Evolutionary conservation across 2,113 vertebrate species (phyloP), one percentile per base, ranked within the genome.

Genomic region (Elaphurus davidianus): DNA sequence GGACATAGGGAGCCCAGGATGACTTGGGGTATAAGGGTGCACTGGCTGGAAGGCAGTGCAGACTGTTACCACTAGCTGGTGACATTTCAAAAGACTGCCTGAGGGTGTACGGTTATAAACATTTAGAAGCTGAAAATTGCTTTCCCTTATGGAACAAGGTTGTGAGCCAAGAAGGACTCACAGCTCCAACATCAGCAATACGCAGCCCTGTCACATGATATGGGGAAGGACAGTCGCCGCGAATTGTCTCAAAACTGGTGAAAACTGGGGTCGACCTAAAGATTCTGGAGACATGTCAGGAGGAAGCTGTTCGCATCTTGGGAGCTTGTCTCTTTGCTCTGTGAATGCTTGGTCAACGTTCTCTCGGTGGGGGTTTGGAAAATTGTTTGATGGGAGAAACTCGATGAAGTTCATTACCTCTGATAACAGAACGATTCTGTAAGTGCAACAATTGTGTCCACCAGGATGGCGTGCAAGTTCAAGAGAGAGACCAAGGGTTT

Each of bases 151-250:
- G 30, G 7, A 40, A 71, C n/a, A 71, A 40, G 67, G n/a, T n/a
- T 40, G 67, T 40, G n/a, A 23, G 67, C 67, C 78, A 45, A 50
- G 15, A 12, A 25, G 28, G 83, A 30, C 25, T 14, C 45, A 13
- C 40, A 10, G 21, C n/a, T 11, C 84, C 45, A 45, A 71, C 19
- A 8, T 50, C 7, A 0, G 6, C 50, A 6, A 30, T 0, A 4
- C 23, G 85, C 13, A 2, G 9, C 17, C 81, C 94, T 30, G 15
- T 4, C 9, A 55, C 11, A 25, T 0, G 0, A 17, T 14, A 4
- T 1, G 17, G 54, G n/a, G 50, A 83, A 71, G 4, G 45, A 6
- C 1, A 0, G 12, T 13, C 14, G 3, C 3, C 43, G 54, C 6
- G 13, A 19, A 8, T 45, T 33, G 67, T 85, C 76, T 83, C 91